phyloP scores from a whole-genome alignment of 2,113 vertebrate species.

The Antigone vipio region DNA sequence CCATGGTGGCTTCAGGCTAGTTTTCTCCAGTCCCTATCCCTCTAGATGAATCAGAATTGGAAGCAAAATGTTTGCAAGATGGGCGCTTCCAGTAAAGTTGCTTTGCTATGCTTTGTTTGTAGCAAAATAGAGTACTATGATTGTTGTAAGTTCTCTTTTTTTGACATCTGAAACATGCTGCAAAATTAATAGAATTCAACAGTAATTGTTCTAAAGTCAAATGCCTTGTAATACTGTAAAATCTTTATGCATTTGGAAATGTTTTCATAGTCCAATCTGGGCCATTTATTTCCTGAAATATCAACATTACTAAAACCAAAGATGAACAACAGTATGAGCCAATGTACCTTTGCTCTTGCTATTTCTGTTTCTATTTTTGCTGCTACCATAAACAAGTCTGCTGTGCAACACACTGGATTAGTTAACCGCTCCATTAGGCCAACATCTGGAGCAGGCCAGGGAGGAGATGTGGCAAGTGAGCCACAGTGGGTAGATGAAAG shows the following conservation, averaged over 20 bases:
- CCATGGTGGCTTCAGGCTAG: background rate
- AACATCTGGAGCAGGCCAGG: background rate
- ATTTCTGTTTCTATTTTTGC: background rate
- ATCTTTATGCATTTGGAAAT: background rate
- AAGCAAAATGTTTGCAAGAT: background rate
- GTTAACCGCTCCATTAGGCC: background rate
- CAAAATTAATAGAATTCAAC: constrained; percentile 19
- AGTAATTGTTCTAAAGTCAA: background rate
- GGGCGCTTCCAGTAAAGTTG: background rate
- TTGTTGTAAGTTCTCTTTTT: background rate
- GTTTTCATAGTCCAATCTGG: background rate
- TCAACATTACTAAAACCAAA: background rate
- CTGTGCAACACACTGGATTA: background rate
- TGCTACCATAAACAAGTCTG: background rate
- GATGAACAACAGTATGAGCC: background rate
- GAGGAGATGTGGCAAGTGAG: background rate
- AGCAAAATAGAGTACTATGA: background rate
- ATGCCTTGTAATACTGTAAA: background rate
- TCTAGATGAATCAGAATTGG: background rate
- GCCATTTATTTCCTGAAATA: background rate
- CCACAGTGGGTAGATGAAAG: background rate
- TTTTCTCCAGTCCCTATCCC: background rate
- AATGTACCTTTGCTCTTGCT: background rate
- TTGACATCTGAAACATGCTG: background rate
- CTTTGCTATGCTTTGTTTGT: constrained; percentile 8